Evolutionary conservation across 2,888 invertebrate genomes (phyloP).

Genomic region (Erebia epiphron): DNA sequence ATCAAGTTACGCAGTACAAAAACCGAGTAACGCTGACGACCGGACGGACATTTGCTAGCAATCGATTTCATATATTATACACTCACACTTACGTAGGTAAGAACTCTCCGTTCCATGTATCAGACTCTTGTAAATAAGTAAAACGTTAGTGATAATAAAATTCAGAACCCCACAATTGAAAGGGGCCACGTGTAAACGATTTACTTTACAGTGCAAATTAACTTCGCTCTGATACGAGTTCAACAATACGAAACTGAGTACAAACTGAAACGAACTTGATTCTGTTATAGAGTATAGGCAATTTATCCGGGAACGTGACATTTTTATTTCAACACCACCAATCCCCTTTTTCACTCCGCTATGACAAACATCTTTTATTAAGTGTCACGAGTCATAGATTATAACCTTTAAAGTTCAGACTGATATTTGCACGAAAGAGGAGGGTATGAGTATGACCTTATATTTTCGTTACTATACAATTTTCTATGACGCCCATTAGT

Average conservation of each 20-base stretch:
- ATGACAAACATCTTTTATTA: slow-evolving; percentile 25
- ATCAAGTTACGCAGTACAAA: neutral
- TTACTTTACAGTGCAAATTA: slow-evolving; percentile 67
- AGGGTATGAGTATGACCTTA: slow-evolving; percentile 28
- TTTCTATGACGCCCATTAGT: slow-evolving; percentile 22
- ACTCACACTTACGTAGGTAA: neutral
- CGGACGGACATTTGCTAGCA: neutral
- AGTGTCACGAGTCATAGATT: slow-evolving; percentile 53
- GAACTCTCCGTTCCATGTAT: neutral
- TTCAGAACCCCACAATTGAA: slow-evolving; percentile 64
- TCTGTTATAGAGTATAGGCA: slow-evolving; percentile 19
- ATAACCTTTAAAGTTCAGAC: slow-evolving; percentile 78
- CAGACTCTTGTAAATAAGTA: slow-evolving; percentile 52
- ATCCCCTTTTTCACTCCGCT: slow-evolving; percentile 24
- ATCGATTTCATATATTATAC: neutral
- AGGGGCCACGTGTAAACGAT: slow-evolving; percentile 70
- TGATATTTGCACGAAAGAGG: slow-evolving; percentile 66
- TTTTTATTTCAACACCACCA: slow-evolving; percentile 31
- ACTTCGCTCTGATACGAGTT: slow-evolving; percentile 40
- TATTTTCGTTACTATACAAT: slow-evolving; percentile 14
- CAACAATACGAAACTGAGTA: slow-evolving; percentile 38
- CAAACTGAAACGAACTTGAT: slow-evolving; percentile 26
- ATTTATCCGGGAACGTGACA: slow-evolving; percentile 34
- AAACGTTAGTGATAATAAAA: slow-evolving; percentile 66
- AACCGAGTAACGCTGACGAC: neutral